phyloP scores from a whole-genome alignment of 2,113 vertebrate species.

The Podarcis raffonei region DNA sequence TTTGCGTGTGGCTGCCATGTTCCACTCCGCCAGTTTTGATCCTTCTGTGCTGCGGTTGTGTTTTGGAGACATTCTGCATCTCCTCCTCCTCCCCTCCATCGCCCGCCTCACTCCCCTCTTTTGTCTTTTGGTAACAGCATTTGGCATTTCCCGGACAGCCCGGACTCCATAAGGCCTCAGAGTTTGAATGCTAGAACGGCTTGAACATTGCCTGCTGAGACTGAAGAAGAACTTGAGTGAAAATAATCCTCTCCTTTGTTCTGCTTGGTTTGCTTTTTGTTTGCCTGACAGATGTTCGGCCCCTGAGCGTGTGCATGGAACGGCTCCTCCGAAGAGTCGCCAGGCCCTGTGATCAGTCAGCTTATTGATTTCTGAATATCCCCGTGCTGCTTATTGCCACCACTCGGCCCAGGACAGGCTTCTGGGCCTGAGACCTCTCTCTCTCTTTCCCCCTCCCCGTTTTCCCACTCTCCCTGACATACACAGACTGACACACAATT shows the following conservation, averaged over 20 bases:
- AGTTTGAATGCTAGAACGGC: conserved; percentile 67
- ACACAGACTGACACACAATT: conserved; percentile 52
- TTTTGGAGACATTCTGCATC: conserved; percentile 46
- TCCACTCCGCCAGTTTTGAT: not conserved
- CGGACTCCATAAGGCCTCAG: conserved; percentile 62
- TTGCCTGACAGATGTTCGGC: conserved; percentile 78
- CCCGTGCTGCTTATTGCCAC: conserved; percentile 49
- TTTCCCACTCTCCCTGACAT: not conserved
- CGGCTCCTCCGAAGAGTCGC: conserved; percentile 49
- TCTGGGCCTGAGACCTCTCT: conserved; percentile 20
- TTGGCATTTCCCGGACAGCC: conserved; percentile 68
- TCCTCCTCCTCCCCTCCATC: not conserved
- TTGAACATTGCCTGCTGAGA: conserved; percentile 76
- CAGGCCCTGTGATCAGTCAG: conserved; percentile 65
- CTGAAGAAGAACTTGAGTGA: conserved; percentile 76
- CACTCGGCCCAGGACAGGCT: conserved; percentile 60
- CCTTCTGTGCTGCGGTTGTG: accelerated
- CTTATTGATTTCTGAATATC: conserved; percentile 69
- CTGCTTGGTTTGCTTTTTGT: conserved; percentile 72
- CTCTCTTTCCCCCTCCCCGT: conserved; percentile 25
- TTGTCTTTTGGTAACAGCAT: conserved; percentile 64
- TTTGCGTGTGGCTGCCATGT: not conserved
- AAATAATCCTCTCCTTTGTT: conserved; percentile 79
- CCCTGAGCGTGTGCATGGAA: conserved; percentile 60
- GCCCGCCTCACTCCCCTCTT: conserved; percentile 17